Evolutionary conservation across 2,888 invertebrate species (phyloP).

Genomic region (Halictus ligatus): DNA sequence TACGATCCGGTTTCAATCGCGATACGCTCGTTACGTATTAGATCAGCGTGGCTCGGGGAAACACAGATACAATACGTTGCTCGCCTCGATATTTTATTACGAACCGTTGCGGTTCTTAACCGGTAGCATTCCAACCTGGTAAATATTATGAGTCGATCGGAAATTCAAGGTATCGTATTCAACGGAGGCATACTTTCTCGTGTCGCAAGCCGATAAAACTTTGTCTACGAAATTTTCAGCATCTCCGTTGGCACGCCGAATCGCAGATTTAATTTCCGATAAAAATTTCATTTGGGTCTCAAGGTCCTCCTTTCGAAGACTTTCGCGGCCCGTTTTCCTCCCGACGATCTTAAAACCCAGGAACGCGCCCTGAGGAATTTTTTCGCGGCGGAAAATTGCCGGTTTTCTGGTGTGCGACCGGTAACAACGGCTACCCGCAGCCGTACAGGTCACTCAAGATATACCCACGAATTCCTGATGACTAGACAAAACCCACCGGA

Average conservation of each 20-base stretch:
- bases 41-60: conserved; percentile 20
- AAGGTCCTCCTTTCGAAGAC: not conserved
- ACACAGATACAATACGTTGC: not conserved
- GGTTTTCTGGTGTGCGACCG: not conserved
- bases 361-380: not conserved
- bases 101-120: not conserved
- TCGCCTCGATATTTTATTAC: conserved; percentile 16
- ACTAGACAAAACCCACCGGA: no score
- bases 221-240: not conserved
- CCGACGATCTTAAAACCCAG: no score
- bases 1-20: conserved; percentile 53
- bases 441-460: no score
- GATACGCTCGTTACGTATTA: conserved; percentile 34
- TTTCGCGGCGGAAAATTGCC: not conserved
- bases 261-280: not conserved
- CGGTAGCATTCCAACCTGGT: not conserved
- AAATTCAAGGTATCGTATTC: conserved; percentile 15
- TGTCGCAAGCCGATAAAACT: not conserved
- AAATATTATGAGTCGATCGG: conserved; percentile 16
- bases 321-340: no score
- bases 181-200: no score
- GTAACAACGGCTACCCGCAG: no score
- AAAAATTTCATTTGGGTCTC: not conserved
- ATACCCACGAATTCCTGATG: no score
- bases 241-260: no score